Conservation (phyloP, 1,140 invertebrate species). For the Plutomurus gul region DNA sequence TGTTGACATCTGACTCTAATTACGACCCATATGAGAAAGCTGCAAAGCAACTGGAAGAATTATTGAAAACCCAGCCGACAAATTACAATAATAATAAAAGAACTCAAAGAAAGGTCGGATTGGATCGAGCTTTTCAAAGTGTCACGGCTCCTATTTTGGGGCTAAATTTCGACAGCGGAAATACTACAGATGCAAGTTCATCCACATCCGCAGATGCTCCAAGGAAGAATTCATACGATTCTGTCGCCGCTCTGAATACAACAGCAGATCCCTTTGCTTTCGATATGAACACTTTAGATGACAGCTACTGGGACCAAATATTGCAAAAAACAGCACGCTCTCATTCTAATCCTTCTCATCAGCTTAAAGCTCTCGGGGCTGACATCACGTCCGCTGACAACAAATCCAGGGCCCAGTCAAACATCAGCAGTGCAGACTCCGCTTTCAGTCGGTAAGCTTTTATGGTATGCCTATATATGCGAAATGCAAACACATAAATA, state of each 20-base stretch:
- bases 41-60: constrained; percentile 71
- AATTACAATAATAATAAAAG: constrained; percentile 42
- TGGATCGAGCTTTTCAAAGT: constrained; percentile 52
- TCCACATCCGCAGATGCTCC: constrained; percentile 46
- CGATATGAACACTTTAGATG: constrained; percentile 31
- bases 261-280: constrained; percentile 38
- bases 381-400: background rate
- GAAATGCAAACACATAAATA: background rate
- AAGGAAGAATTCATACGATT: background rate
- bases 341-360: background rate
- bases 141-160: constrained; percentile 41
- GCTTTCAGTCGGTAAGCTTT: constrained; percentile 69
- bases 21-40: constrained; percentile 72
- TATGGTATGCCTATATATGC: background rate
- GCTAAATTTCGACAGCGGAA: constrained; percentile 1
- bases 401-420: constrained; percentile 49
- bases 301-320: constrained; percentile 50
- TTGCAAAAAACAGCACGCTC: constrained; percentile 48
- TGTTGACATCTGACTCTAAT: constrained; percentile 52
- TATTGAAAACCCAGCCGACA: constrained; percentile 57
- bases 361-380: background rate
- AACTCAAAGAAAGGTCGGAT: constrained; percentile 48
- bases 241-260: constrained; percentile 8
- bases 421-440: constrained; percentile 64
- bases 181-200: constrained; percentile 43